These are phyloP conservation scores for Pocota personata DNA, from an alignment of 2,888 invertebrate genomes.

Conservation along the genomic window DNA sequence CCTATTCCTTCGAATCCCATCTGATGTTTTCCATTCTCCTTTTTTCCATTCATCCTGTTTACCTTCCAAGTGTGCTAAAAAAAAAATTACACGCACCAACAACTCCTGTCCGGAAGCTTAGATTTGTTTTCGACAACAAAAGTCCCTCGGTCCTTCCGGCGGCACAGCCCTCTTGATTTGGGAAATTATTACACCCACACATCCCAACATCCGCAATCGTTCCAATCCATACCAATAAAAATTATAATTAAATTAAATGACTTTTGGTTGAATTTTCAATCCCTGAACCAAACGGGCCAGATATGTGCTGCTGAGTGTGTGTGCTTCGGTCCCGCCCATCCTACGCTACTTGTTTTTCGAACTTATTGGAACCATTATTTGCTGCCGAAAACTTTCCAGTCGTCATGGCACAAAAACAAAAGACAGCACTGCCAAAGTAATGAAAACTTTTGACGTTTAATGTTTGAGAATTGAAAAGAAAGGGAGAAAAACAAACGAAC, in stretches of 20 bases:
- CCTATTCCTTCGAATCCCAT: background rate
- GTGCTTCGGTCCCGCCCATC: background rate
- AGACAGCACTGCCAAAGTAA: background rate
- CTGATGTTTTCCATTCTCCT: background rate
- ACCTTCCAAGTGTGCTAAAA: background rate
- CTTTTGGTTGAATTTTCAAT: constrained; percentile 41
- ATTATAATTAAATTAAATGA: constrained; percentile 60
- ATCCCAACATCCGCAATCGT: background rate
- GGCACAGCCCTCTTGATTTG: background rate
- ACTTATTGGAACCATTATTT: constrained; percentile 1
- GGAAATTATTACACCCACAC: background rate
- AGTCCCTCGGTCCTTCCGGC: background rate
- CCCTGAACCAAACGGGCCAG: background rate
- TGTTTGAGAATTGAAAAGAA: background rate
- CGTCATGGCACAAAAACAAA: constrained; percentile 6
- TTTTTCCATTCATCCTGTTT: background rate
- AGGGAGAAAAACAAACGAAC: background rate
- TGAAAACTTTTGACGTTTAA: constrained; percentile 28
- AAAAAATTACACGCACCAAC: constrained; percentile 5
- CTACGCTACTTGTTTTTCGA: background rate
- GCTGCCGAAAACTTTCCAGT: constrained; percentile 5
- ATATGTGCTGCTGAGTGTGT: background rate
- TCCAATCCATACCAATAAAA: constrained; percentile 48
- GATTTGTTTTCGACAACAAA: constrained; percentile 31
- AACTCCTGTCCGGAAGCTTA: constrained; percentile 14